Evolutionary conservation across 2,113 vertebrate species (phyloP).

Genomic region (Anarrhichthys ocellatus): DNA sequence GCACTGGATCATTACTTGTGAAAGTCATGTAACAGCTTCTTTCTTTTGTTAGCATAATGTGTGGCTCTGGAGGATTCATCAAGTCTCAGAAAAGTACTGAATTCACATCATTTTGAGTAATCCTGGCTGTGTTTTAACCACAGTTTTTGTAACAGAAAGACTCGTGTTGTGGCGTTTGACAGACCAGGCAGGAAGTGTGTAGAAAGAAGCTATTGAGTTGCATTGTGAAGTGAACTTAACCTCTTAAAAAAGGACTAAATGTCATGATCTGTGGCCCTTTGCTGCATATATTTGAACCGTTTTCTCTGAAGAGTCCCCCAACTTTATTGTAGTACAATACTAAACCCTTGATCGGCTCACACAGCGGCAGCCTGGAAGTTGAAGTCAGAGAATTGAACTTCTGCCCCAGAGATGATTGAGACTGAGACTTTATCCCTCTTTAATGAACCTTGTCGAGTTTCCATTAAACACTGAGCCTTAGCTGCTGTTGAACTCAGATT

Average conservation of each 20-base stretch:
- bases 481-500: neutral
- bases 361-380: too few relatives aligned
- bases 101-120: too few relatives aligned
- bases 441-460: neutral
- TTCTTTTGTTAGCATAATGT: neutral
- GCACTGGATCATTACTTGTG: neutral
- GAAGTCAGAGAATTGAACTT: neutral
- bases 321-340: neutral
- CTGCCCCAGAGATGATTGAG: neutral
- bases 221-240: neutral
- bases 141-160: too few relatives aligned
- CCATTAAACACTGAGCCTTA: neutral
- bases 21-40: neutral
- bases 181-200: neutral
- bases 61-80: neutral
- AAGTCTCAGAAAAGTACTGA: too few relatives aligned
- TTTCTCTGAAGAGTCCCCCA: neutral
- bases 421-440: neutral
- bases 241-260: neutral
- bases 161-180: too few relatives aligned
- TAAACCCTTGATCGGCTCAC: neutral
- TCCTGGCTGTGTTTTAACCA: too few relatives aligned
- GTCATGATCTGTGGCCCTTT: neutral
- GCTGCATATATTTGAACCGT: neutral
- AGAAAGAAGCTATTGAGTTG: too few relatives aligned